Conservation (phyloP, 2,113 vertebrate species). For the Telmatochromis brichardi region DNA sequence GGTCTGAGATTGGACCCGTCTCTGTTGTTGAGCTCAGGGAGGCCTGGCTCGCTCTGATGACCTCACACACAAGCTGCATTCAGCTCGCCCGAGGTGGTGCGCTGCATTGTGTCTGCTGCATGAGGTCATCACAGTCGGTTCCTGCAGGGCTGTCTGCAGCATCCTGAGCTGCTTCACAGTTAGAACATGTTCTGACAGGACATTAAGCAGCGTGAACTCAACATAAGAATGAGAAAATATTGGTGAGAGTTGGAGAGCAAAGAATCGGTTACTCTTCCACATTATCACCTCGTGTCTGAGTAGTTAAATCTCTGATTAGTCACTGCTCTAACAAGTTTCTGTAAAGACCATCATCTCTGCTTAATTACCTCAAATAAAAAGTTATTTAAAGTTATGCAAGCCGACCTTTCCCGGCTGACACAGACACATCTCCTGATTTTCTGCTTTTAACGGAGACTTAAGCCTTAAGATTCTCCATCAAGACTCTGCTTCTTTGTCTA, state of each 20-base stretch:
- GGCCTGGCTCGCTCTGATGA: slow-evolving; percentile 41
- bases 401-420: background rate
- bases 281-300: background rate
- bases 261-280: background rate
- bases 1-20: background rate
- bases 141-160: background rate
- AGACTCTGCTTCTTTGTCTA: background rate
- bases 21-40: background rate
- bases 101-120: slow-evolving; percentile 39
- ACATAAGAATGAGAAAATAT: background rate
- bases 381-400: background rate
- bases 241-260: background rate
- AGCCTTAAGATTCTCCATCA: background rate
- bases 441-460: accelerated
- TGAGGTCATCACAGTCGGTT: slow-evolving; percentile 52
- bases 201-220: background rate
- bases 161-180: background rate
- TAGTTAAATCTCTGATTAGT: background rate
- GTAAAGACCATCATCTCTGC: background rate
- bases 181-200: background rate
- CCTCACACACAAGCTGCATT: slow-evolving; percentile 62
- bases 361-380: background rate
- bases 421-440: background rate
- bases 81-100: background rate
- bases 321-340: background rate